Base-by-base conservation (phyloP, 23 tunicate species). In the Trididemnum miniatum region DNA sequence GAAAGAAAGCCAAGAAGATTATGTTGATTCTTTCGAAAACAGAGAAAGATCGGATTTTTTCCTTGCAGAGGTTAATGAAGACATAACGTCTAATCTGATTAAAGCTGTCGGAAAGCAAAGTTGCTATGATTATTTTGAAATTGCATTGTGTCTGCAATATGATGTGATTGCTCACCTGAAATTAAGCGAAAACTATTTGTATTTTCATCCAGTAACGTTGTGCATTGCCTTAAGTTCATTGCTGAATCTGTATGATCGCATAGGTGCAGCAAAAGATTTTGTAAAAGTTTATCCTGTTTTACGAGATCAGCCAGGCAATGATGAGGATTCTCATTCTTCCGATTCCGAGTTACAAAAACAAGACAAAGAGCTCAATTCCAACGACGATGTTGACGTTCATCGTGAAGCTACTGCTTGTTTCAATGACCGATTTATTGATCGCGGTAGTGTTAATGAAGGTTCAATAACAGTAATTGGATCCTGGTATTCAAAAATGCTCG, bases 1-100 rank as follows among this genome's bases (percentile, higher is more conserved):
- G 40, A 52, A 54, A 30, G n/a, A 32, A 51, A 2, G 67, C 39
- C 82, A 77, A 54, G 36, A 54, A 2, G 82, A 77, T 77, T 52
- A 3, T 7, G 26, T 37, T 20, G 79, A 34, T 15, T 26, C 1
- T 1, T 20, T 26, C 18, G 28, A 26, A 12, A 18, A 3, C 40
- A n/a, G n/a, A n/a, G n/a, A n/a, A n/a, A n/a, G n/a, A n/a, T n/a
- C n/a, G n/a, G n/a, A n/a, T n/a, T n/a, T n/a, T n/a, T n/a, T n/a
- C n/a, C n/a, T n/a, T n/a, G n/a, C n/a, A n/a, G 54, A 44, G 15
- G 15, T 15, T 44, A 15, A 44, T 44, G 54, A 44, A 44, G 54
- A 44, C 15, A 44, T 44, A 44, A 12, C 67, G 26, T 12, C 22
- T 20, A 25, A n/a, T 62, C 22, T 62, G 27, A 20, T 62, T 4